Conservation (phyloP, 2,888 invertebrate genomes). For the Drosophila testacea region DNA sequence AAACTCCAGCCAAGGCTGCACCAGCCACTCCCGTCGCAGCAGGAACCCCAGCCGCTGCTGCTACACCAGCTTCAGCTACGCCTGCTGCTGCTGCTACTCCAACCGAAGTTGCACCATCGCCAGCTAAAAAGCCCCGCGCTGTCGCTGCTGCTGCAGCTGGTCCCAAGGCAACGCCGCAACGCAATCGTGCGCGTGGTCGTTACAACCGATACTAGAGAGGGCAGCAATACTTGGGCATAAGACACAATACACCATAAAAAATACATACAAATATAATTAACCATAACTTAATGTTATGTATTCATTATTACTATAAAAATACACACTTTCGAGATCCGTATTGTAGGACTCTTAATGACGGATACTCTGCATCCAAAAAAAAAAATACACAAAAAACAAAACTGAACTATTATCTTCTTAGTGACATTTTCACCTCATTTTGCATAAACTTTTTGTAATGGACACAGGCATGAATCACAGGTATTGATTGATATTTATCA, state of each 20-base stretch:
- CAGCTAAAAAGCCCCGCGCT: constrained; percentile 5
- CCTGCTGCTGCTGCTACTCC: constrained; percentile 34
- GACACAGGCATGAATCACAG: constrained; percentile 29
- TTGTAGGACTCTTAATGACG: constrained; percentile 12
- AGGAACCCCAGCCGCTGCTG: constrained; percentile 67
- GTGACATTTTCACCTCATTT: constrained; percentile 69
- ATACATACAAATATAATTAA: constrained; percentile 20
- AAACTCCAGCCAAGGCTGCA: constrained; percentile 60
- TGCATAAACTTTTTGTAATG: constrained; percentile 51
- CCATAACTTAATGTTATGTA: constrained; percentile 31
- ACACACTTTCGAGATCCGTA: constrained; percentile 17
- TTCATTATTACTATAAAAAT: constrained; percentile 8
- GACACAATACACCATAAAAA: constrained; percentile 46
- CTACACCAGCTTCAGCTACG: constrained; percentile 55
- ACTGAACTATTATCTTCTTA: constrained; percentile 31
- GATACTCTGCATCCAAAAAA: constrained; percentile 4
- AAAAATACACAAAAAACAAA: background rate
- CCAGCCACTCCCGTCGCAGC: constrained; percentile 71
- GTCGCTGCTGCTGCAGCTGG: constrained; percentile 53
- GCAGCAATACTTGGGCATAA: constrained; percentile 38
- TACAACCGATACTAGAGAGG: constrained; percentile 83
- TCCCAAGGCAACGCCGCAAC: constrained; percentile 83
- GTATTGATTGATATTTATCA: constrained; percentile 29
- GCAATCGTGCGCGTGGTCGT: constrained; percentile 84
- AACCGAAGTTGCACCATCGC: constrained; percentile 42